A percentile compares a stretch with the other conserved stretches of the same genome.
These are phyloP conservation scores for Megathymus violae DNA, from an alignment of 1,140 invertebrate species.

Conservation along the genomic window DNA sequence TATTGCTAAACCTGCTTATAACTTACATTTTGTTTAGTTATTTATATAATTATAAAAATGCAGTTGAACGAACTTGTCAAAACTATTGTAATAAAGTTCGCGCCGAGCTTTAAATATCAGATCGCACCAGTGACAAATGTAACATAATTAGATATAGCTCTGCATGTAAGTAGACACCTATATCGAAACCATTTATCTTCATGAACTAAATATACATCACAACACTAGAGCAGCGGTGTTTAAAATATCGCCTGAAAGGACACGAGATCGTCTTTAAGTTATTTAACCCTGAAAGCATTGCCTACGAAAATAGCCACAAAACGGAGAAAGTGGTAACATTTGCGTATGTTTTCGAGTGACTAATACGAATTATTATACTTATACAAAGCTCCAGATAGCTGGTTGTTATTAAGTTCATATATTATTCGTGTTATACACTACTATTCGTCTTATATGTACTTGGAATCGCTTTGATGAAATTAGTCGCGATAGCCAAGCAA, in stretches of 20 bases:
- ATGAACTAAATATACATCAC: conserved; percentile 55
- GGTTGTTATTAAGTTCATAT: conserved; percentile 15
- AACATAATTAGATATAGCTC: conserved; percentile 31
- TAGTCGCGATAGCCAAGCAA: not conserved
- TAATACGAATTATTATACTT: conserved; percentile 31
- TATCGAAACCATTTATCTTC: conserved; percentile 43
- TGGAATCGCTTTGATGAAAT: conserved; percentile 11
- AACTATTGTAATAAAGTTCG: conserved; percentile 34
- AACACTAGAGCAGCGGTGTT: conserved; percentile 48
- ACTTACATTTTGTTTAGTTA: too few relatives aligned
- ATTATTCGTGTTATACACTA: conserved; percentile 13
- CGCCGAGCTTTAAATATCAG: conserved; percentile 40
- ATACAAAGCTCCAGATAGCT: conserved; percentile 23
- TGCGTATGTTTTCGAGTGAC: conserved; percentile 36
- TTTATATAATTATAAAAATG: too few relatives aligned
- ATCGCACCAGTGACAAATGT: conserved; percentile 34
- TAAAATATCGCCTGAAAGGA: conserved; percentile 59
- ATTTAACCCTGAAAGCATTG: conserved; percentile 69
- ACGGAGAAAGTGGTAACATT: conserved; percentile 53
- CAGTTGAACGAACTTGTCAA: too few relatives aligned
- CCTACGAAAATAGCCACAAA: conserved; percentile 56
- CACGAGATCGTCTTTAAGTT: conserved; percentile 58
- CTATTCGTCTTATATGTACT: conserved; percentile 6
- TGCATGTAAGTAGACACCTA: conserved; percentile 19
- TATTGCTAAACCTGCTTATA: too few relatives aligned